Evolutionary conservation across 2,888 invertebrate genomes (phyloP), one percentile per base, ranked within the genome.

Genomic region (Drosophila neotestacea): DNA sequence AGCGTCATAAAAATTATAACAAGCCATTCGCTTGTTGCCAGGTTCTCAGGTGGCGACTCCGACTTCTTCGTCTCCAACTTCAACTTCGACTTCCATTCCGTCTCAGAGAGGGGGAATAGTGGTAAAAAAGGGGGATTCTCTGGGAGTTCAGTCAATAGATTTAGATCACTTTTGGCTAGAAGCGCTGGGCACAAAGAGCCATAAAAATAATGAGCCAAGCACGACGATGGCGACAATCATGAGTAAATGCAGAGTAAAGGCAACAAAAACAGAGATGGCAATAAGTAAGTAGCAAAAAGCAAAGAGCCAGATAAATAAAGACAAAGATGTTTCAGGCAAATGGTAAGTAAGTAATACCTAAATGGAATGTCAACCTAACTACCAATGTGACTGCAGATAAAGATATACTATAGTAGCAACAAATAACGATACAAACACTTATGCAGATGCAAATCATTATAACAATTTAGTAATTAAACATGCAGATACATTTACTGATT

Each of bases 181-280:
- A 63, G 58, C 62, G 56, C 62, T 69, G 51, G 69, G 72, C 74
- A 79, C 71, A 81, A 85, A 80, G 82, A 79, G 70, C 60, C 77
- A 76, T 85, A 81, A 85, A 83, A 85, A 77, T 85, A 85, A 85
- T 81, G 85, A 87, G 88, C 79, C 76, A 61, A 70, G 73, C 85
- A 85, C 85, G 85, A 80, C 63, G 64, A 68, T 83, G 86, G 86
- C 83, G 83, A 83, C 83, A 83, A 80, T 85, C 85, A 82, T 74
- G 71, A 67, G 75, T 68, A 56, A 78, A 72, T 70, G 70, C 56
- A 61, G 62, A 61, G 62, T 51, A 60, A 54, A 54, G 55, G 36
- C 32, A 55, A 32, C 7, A 58, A 51, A 30, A n/a, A 44, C 30
- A 30, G 52, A 68, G 42, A 47, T 22, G 52, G 58, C 52, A 54